Conservation (phyloP, 1,140 invertebrate genomes). For the Prorops nasuta region DNA sequence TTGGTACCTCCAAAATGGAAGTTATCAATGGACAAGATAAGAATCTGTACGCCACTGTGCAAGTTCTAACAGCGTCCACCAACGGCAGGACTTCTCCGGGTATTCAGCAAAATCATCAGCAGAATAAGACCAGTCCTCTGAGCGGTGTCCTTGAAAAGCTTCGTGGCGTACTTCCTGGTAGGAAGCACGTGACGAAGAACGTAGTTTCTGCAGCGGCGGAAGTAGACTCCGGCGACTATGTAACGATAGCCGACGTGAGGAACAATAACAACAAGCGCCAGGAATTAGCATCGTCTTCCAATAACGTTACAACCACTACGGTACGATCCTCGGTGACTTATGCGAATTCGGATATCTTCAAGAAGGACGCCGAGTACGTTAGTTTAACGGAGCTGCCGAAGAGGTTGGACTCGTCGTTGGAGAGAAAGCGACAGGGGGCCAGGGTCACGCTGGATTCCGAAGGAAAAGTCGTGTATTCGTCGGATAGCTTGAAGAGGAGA, state of each 20-base stretch:
- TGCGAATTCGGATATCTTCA: slow-evolving; percentile 47
- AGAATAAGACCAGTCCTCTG: slow-evolving; percentile 37
- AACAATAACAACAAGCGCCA: slow-evolving; percentile 68
- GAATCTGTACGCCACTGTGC: slow-evolving; percentile 59
- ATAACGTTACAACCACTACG: slow-evolving; percentile 7
- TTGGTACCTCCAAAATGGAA: slow-evolving; percentile 55
- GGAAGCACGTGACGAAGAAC: slow-evolving; percentile 53
- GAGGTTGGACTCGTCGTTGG: slow-evolving; percentile 53
- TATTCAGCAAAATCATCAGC: background rate
- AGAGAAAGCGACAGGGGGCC: slow-evolving; percentile 67
- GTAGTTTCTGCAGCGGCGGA: slow-evolving; percentile 48
- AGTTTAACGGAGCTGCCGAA: slow-evolving; percentile 75
- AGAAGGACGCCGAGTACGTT: slow-evolving; percentile 71
- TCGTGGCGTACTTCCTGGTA: slow-evolving; percentile 49
- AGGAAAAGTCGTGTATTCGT: slow-evolving; percentile 86
- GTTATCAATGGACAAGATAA: slow-evolving; percentile 58
- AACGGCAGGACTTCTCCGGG: background rate
- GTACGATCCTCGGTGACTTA: slow-evolving; percentile 32
- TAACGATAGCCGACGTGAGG: slow-evolving; percentile 78
- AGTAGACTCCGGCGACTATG: slow-evolving; percentile 74
- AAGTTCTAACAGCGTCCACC: slow-evolving; percentile 34
- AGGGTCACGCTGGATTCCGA: slow-evolving; percentile 83
- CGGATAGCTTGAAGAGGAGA: slow-evolving; percentile 78
- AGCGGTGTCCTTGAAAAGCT: slow-evolving; percentile 51
- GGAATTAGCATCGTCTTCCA: slow-evolving; percentile 58